Evolutionary conservation across 1,140 invertebrate species (phyloP), one percentile per base, ranked within the genome.

Genomic region (Aphaenogaster rudis): DNA sequence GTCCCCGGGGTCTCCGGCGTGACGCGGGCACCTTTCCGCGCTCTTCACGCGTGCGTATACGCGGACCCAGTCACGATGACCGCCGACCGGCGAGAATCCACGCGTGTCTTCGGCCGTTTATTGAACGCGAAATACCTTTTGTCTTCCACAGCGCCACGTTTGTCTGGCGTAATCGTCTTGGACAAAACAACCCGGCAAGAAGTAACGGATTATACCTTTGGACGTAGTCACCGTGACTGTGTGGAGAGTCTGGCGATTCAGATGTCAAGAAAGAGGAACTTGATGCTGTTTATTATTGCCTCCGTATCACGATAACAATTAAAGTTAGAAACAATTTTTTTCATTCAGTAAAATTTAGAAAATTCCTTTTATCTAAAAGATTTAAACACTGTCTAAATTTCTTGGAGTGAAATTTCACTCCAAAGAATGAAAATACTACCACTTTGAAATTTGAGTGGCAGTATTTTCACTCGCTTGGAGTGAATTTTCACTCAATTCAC

Each of bases 21-120:
- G 78, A 87, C 82, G 72, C 77, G 82, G 69, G 67, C 72, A 87
- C 74, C 89, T 88, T 88, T 84, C 66, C 78, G 64, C 78, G 59
- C 71, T 82, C 77, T 86, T 64, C 52, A 78, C 85, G 77, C 77
- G 63, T 67, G 78, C 79, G 78, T 74, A 89, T 89, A 86, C 84
- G 76, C 72, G 57, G 66, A 21, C 5, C 59, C 85, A 59, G 85
- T 78, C 71, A 78, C 71, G 61, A 74, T 57, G 89, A 89, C 85
- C 72, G 50, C 69, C 45, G 48, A 42, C 72, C 88, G 80, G 50
- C 88, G 80, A 86, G 72, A 90, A 90, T 90, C 89, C 88, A 84
- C 89, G 79, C 89, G 89, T 79, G 88, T 90, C 88, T 87, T 81
- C 45, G 74, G 67, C 74, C 86, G 80, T 90, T 90, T 90, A 90